phyloP scores from a whole-genome alignment of 2,113 vertebrate genomes.

The Psittacara wagleri region DNA sequence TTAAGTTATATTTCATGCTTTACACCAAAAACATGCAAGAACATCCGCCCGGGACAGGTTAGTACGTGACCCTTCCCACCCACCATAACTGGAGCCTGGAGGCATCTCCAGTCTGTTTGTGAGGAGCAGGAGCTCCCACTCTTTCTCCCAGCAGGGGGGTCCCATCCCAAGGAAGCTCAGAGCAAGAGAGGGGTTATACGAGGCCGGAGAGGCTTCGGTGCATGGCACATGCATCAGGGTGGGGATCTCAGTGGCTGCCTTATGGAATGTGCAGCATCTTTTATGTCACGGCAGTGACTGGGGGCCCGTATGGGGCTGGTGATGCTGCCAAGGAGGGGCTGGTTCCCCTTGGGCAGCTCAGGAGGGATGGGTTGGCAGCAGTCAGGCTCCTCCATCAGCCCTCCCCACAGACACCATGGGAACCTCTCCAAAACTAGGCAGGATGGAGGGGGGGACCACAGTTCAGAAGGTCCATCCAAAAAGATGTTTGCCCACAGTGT shows the following conservation, averaged over 20 bases:
- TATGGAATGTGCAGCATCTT: not conserved
- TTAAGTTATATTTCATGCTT: slow-evolving; percentile 83
- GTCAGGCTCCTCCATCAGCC: not conserved
- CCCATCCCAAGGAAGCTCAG: not conserved
- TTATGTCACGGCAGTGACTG: not conserved
- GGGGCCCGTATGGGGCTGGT: rapidly evolving
- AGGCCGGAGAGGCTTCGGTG: not conserved
- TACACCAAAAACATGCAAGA: slow-evolving; percentile 75
- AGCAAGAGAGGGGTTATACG: slow-evolving; percentile 3
- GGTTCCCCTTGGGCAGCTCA: not conserved
- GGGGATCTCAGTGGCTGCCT: not conserved
- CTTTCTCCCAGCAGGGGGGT: not conserved
- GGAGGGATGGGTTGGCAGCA: not conserved
- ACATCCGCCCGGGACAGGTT: slow-evolving; percentile 49
- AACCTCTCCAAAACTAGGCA: not conserved
- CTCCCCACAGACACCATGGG: not conserved
- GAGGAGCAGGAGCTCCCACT: not conserved
- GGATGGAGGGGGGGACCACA: not conserved
- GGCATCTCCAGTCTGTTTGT: not conserved
- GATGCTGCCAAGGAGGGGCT: not conserved
- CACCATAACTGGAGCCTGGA: not conserved
- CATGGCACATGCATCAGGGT: not conserved
- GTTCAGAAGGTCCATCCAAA: not conserved
- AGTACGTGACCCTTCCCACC: slow-evolving; percentile 30
- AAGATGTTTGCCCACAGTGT: not conserved